Percentiles rank a stretch among this genome's conserved stretches.
Conservation (phyloP, 2,797 vertebrate genomes). For the Sphaeramia orbicularis region DNA sequence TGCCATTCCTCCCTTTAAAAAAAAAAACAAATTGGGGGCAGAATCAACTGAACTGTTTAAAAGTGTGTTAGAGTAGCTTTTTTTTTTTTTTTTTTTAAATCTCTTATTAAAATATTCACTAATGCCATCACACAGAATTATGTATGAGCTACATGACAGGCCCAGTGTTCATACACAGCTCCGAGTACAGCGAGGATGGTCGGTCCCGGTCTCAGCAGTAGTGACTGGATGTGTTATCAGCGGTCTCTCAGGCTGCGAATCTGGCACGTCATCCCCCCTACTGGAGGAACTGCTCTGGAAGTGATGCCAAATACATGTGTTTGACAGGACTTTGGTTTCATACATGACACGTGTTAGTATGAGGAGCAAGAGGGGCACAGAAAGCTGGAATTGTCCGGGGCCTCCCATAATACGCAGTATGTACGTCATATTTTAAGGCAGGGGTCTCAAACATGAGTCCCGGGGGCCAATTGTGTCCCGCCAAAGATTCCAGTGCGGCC, state of each 20-base stretch:
- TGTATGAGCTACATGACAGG: background rate
- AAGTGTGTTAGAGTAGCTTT: background rate
- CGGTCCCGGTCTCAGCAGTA: no score
- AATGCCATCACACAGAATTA: background rate
- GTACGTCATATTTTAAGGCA: no score
- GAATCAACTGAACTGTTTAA: background rate
- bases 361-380: background rate
- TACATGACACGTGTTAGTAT: background rate
- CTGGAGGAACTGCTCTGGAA: background rate
- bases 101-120: background rate
- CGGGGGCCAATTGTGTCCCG: no score
- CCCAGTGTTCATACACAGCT: background rate
- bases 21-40: no score
- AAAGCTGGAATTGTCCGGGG: no score
- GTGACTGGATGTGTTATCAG: background rate
- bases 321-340: background rate
- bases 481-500: no score
- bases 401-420: no score
- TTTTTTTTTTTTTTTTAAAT: no score
- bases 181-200: background rate
- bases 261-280: background rate
- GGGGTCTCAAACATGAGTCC: no score
- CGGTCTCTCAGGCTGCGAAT: constrained; percentile 1
- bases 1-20: no score
- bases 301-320: background rate